Base-by-base conservation (phyloP, 2,113 vertebrate genomes). In the Scomber colias region DNA sequence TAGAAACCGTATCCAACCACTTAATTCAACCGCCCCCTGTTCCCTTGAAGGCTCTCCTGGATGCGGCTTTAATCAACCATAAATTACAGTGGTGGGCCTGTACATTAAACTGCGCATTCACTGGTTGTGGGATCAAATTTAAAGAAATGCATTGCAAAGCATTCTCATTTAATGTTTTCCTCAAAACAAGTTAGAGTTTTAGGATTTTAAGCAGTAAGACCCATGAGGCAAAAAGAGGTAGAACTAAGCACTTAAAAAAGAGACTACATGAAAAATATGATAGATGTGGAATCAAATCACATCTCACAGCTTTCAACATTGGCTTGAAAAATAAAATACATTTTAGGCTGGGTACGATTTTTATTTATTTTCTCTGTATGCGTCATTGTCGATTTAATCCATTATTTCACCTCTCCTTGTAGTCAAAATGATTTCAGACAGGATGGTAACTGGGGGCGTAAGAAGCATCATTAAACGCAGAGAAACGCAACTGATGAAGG, bases 1-100 rank as follows among this genome's bases (percentile, higher is more conserved):
- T 15, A 31, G 31, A 53, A 76, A 54, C 54, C 19, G 40, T 27
- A 62, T 71, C 44, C 44, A 72, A 15, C 74, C 15, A 21, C 70
- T 60, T 19, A 15, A 77, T 73, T 55, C 17, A 64, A 21, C 30
- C 55, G 30, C 27, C 16, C 10, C 45, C 30, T 40, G 30, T 21
- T 71, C 46, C 44, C 13, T 50, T 35, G 24, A 8, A 66, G 30
- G 31, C 30, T 71, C 14, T 16, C 9, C 46, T 19, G 45, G 27
- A 75, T 11, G 12, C 46, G 24, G 49, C 30, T 68, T 50, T 24
- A 17, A 27, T 17, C 19, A 54, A 12, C 6, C 40, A 10, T 5
- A 45, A 13, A 46, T 48, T 59, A 55, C 48, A 19, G 35, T 15
- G 11, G 50, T n/a, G 45, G 68, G 57, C 64, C 66, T 57, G 60